Evolutionary conservation across 2,113 vertebrate species (phyloP), one percentile per base, ranked within the genome.

Genomic region (Oreocharis arfaki): DNA sequence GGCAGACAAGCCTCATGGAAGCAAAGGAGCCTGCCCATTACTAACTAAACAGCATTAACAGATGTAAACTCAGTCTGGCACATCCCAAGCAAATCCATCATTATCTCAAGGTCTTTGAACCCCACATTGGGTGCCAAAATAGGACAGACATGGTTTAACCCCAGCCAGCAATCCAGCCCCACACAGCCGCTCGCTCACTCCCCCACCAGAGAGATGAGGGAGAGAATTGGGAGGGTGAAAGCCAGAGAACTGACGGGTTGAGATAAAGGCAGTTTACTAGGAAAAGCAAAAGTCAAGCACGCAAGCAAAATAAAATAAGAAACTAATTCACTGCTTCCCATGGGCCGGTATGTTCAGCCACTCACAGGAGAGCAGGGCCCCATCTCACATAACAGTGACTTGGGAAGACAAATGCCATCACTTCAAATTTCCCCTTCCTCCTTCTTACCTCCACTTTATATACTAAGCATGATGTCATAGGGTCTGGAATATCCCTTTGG

Each of bases 141-240:
- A 53, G 37, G 53, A 59, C 32, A 28, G 12, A 22, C 5, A 19
- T 33, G 10, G 39, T 53, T 60, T 53, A 60, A 33, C 15, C 12
- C 19, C 39, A 46, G 23, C 18, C 39, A 61, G 23, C 15, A 69
- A 10, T 22, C 28, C 39, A 61, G 33, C 23, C 28, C 23, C 23
- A 61, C 0, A 3, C 33, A 78, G n/a, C 4, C 0, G 0, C 10
- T 69, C 1, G 0, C 19, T 78, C 55, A 53, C 23, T 46, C 15
- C 28, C 22, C 7, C 55, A 69, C 23, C n/a, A 78, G 55, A 9
- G 33, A 77, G 28, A 69, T n/a, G 9, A 8, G 12, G 11, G 46
- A 60, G 33, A 52, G 37, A 77, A 60, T 28, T 42, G 7, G 23
- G 61, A 77, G 33, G 22, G 12, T 39, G 27, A 23, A 77, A 60